Base-by-base conservation (phyloP, 2,113 vertebrate species). In the Charina bottae region DNA sequence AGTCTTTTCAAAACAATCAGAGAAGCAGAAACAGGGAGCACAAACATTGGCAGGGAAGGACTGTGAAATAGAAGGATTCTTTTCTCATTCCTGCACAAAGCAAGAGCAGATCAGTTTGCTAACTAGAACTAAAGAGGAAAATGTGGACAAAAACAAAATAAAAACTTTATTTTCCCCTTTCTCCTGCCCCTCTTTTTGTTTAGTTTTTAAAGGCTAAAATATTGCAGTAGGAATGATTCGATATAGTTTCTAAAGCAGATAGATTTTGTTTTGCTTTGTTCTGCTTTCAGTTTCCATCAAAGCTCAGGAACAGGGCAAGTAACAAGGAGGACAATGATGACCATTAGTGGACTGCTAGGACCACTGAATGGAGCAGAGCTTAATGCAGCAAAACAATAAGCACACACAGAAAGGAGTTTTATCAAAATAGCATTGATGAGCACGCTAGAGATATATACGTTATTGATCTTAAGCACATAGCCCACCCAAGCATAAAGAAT, bases 1-100 rank as follows among this genome's bases (percentile, higher is more conserved):
- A 94, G 88, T 92, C 93, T 93, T 95, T 93, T 92, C 92, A 78
- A 92, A 97, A 93, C 46, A 90, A 92, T 93, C 83, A 95, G 94
- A 92, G 94, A 95, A 95, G 91, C 93, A 95, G 56, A 84, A 84
- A 89, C 90, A 91, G 85, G 53, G 49, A 49, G 62, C 94, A 93
- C 90, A 90, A 94, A 88, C 42, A 92, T 78, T 78, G 37, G 17
- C 37, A 78, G 33, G 15, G 72, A 78, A 78, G 33, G 33, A 78
- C 7, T 78, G 7, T 37, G 72, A 42, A 78, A 78, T 9, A 78
- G 33, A 78, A 4, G 21, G 17, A 78, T 78, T 42, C 17, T 78
- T 37, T 78, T 42, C 72, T 78, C 8, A 21, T 78, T 78, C 33
- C 33, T 42, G 37, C 72, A 78, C 17, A 42, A 78, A 42, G 72